phyloP scores from a whole-genome alignment of 2,113 vertebrate genomes.

The Picathartes gymnocephalus region DNA sequence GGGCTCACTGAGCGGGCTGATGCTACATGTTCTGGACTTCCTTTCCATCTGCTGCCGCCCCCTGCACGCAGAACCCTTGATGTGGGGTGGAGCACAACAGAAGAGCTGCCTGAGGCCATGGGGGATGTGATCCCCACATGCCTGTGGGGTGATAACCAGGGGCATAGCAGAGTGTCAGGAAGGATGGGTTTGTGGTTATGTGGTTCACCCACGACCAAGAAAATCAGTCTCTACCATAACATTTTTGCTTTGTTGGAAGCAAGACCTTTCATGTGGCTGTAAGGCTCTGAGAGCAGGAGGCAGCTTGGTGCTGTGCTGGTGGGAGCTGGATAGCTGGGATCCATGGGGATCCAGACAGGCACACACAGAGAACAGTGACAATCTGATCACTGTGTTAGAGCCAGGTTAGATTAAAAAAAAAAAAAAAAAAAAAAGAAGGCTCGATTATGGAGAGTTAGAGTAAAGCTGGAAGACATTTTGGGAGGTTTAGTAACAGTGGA shows the following conservation, averaged over 20 bases:
- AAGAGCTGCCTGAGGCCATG: rapidly evolving
- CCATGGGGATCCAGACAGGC: not conserved
- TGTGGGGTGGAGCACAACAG: not conserved
- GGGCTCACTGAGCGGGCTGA: not conserved
- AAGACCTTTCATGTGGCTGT: not conserved
- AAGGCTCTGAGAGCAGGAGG: not conserved
- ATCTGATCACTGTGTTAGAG: not conserved
- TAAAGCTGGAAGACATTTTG: not conserved
- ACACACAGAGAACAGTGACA: not conserved
- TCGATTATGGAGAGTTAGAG: not conserved
- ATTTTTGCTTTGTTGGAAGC: not conserved
- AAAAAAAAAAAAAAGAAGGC: too few relatives aligned
- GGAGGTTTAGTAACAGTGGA: not conserved
- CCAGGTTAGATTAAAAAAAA: not conserved
- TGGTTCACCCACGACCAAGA: not conserved
- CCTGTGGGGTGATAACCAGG: not conserved
- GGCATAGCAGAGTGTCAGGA: not conserved
- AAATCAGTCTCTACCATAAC: not conserved
- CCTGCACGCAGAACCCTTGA: not conserved
- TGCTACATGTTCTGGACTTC: not conserved
- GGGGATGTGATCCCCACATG: not conserved
- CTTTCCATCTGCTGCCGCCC: not conserved
- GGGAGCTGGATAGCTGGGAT: not conserved
- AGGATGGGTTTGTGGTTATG: slow-evolving; percentile 6
- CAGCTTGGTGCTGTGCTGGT: not conserved